Evolutionary conservation across 2,797 vertebrate genomes (phyloP), one percentile per base, ranked within the genome.

Genomic region (Myotis pilosus): DNA sequence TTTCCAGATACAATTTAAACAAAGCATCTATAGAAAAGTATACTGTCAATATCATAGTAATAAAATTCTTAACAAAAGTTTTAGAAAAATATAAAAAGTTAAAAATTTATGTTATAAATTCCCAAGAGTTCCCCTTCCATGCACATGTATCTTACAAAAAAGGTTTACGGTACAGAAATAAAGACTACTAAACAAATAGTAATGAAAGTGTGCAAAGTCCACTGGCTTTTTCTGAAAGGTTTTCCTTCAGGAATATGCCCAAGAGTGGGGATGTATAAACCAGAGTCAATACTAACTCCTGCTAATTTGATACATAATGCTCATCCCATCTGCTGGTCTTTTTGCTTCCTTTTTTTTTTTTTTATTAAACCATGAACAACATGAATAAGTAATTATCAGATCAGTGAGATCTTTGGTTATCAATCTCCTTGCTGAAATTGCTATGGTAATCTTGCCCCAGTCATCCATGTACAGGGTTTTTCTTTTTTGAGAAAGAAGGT

Each of bases 11-110:
- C 36, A 91, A 75, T 91, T 95, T 94, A 89, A 94, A 71, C 87
- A 92, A 76, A 93, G 13, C 41, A 96, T 87, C 47, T 96, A 57
- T 91, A 94, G 71, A 97, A 97, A 96, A 96, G 94, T 94, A 62
- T 80, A 87, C 15, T 92, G 90, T 87, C 60, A 96, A 79, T 94
- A 90, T 41, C 87, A 22, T 76, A 89, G 57, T 87, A 95, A 97
- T 95, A 94, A 96, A 96, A 96, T 79, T 96, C 95, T 57, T 74
- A 95, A 93, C 72, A 71, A 93, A 91, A 76, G 84, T 96, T 95
- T 95, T 98, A 97, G 94, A 98, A 98, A 98, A 97, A 96, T 98
- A 98, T 96, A 98, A 98, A 98, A 98, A 98, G 92, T 98, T 96
- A 95, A 36, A 97, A 98, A 98, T 94, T 97, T 91, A 95, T 97